Base-by-base conservation (phyloP, 2,888 invertebrate genomes). In the Lasius fuliginosus region DNA sequence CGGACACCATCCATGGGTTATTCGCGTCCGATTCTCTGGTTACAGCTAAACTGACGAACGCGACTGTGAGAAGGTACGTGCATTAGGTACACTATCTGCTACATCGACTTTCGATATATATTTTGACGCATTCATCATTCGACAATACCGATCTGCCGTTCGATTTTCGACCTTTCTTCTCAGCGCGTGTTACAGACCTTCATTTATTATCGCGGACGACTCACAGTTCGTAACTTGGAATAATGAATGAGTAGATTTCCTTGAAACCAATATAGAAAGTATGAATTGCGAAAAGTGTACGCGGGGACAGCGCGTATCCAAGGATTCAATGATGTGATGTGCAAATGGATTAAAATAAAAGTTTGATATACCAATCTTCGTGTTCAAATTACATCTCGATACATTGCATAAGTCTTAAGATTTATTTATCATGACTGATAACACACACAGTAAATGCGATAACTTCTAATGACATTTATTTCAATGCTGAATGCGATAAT, bases 1-100 rank as follows among this genome's bases (percentile, higher is more conserved):
- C 71, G 49, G 15, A 49, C 82, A 40, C 62, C 87, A 90, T 90
- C 90, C 88, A 90, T 90, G 90, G 90, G 90, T 90, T 83, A 90
- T 88, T 88, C 77, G 86, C 84, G 83, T 58, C 79, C 83, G 3
- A 64, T 68, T 79, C 77, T 87, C 83, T 85, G 88, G 89, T 87
- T 83, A 88, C 68, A 56, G 73, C 64, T 69, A 49, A 87, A 83
- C 62, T 81, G 73, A 88, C 49, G 27, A 62, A 27, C 2, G 36
- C 18, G 23, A 33, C 3, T 9, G 15, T 33, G 18, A 81, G 30
- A 89, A 87, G 83, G 90, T 90, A 68, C 62, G 87, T 76, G n/a
- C 18, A 33, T 49, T 64, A 18, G 15, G 30, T n/a, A 12, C 33
- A 11, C 23, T 8, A 62, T 1, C 8, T n/a, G 27, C 3, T 0